phyloP scores from a whole-genome alignment of 2,888 invertebrate genomes.

The Celastrina argiolus region DNA sequence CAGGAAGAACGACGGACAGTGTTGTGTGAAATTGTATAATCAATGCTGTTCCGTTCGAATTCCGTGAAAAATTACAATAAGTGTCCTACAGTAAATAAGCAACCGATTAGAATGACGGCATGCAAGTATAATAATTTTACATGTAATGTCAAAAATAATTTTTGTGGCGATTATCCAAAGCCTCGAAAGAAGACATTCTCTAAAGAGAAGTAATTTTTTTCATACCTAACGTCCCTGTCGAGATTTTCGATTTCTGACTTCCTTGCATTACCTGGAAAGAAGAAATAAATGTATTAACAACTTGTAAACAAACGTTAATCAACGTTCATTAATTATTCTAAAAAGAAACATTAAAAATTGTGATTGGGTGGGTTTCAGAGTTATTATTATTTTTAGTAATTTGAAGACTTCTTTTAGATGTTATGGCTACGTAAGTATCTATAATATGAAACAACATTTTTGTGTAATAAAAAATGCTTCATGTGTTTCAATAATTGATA shows the following conservation, averaged over 20 bases:
- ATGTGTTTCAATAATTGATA: too few species aligned
- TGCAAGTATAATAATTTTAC: slow-evolving; percentile 14
- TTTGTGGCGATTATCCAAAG: neutral
- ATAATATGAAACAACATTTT: neutral
- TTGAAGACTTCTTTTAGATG: neutral
- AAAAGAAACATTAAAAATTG: neutral
- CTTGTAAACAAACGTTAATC: neutral
- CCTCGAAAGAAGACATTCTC: neutral
- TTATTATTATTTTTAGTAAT: too few species aligned
- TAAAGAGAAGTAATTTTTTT: neutral
- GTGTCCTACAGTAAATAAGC: neutral
- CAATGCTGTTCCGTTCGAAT: slow-evolving; percentile 23
- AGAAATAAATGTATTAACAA: neutral
- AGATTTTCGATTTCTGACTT: neutral
- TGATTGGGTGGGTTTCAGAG: neutral
- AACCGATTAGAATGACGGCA: neutral
- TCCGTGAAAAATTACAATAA: slow-evolving; percentile 7
- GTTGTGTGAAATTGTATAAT: slow-evolving; percentile 21
- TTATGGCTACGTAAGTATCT: neutral
- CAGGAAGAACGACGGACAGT: slow-evolving; percentile 27
- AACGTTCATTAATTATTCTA: neutral
- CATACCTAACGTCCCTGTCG: neutral
- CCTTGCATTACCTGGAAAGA: neutral
- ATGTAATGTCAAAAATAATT: neutral
- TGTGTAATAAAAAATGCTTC: too few species aligned